Evolutionary conservation across 2,113 vertebrate species (phyloP).

Genomic region (Podocnemis expansa): DNA sequence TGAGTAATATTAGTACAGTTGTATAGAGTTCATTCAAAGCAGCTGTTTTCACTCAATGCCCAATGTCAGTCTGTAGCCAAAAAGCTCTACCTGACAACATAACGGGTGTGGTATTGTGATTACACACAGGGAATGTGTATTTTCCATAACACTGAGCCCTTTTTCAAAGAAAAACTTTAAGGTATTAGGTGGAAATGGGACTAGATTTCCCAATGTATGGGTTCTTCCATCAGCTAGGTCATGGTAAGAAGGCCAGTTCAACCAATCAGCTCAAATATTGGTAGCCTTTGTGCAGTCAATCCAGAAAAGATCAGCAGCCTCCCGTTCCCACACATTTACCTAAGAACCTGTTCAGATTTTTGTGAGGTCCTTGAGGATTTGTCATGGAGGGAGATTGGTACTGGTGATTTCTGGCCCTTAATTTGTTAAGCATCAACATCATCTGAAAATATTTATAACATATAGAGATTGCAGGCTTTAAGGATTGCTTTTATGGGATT

Average conservation of each 20-base stretch:
- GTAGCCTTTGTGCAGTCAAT: not conserved
- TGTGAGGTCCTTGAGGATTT: accelerated
- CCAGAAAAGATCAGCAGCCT: accelerated
- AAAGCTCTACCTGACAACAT: too few species aligned
- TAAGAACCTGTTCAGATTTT: not conserved
- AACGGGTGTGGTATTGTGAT: too few species aligned
- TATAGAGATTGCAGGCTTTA: not conserved
- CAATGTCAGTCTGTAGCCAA: too few species aligned
- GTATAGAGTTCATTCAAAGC: not conserved
- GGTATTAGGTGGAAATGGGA: not conserved
- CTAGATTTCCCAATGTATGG: accelerated
- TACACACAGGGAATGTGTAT: too few species aligned
- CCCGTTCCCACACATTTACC: accelerated
- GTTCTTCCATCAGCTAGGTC: not conserved
- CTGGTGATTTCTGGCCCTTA: accelerated
- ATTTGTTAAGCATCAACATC: not conserved
- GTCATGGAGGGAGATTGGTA: not conserved
- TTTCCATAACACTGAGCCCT: too few species aligned
- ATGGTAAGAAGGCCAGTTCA: too few species aligned
- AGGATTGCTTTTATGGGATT: not conserved
- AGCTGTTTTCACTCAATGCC: too few species aligned
- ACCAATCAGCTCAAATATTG: not conserved
- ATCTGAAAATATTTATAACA: not conserved
- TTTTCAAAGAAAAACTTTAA: accelerated
- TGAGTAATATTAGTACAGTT: not conserved